phyloP scores from a whole-genome alignment of 2,888 invertebrate species.

The Antheraea yamamai region DNA sequence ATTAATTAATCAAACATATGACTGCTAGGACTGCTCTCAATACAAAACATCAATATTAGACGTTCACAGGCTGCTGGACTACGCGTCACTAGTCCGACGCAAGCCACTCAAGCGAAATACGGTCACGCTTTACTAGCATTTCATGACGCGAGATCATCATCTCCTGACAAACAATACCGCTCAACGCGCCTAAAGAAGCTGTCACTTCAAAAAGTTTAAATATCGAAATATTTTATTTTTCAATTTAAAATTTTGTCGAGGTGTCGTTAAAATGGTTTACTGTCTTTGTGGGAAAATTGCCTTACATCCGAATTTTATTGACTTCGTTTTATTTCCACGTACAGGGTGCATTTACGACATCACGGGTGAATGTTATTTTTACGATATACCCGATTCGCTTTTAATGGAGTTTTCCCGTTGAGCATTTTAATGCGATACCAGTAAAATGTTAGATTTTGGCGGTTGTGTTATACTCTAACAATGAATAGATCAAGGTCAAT shows the following conservation, averaged over 20 bases:
- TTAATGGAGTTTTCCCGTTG: slow-evolving; percentile 58
- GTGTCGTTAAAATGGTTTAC: slow-evolving; percentile 48
- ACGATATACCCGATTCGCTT: slow-evolving; percentile 62
- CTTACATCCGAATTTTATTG: slow-evolving; percentile 61
- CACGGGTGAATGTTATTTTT: slow-evolving; percentile 71
- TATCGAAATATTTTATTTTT: slow-evolving; percentile 1
- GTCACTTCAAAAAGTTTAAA: not conserved
- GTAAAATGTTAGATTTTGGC: slow-evolving; percentile 43
- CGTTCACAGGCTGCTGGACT: too few species aligned
- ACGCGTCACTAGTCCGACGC: too few species aligned
- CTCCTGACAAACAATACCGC: too few species aligned
- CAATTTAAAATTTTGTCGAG: slow-evolving; percentile 29
- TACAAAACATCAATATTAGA: too few species aligned
- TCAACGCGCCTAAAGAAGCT: too few species aligned
- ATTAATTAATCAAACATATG: too few species aligned
- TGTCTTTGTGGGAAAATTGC: slow-evolving; percentile 49
- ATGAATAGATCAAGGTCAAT: slow-evolving; percentile 41
- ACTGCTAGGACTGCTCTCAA: too few species aligned
- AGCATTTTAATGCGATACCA: slow-evolving; percentile 51
- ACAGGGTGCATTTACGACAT: slow-evolving; percentile 68
- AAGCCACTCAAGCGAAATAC: too few species aligned
- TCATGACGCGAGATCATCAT: too few species aligned
- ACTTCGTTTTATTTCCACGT: slow-evolving; percentile 55
- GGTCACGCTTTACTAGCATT: too few species aligned
- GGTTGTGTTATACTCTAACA: slow-evolving; percentile 28